Percentiles rank a stretch among this genome's conserved stretches.
phyloP scores from a whole-genome alignment of 2,113 vertebrate genomes.

The Cyanistes caeruleus region DNA sequence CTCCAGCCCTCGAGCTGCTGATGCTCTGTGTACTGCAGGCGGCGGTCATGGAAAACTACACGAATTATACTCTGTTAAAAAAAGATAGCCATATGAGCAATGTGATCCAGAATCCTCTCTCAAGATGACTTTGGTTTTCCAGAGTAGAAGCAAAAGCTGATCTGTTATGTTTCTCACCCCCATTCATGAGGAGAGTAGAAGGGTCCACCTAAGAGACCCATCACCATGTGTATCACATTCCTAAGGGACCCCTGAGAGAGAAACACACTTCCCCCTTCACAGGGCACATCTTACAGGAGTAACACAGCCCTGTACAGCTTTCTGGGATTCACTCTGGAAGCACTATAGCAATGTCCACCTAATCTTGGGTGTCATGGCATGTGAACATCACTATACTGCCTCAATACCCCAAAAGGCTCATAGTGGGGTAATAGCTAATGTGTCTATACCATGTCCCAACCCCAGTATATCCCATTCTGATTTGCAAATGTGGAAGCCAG shows the following conservation, averaged over 20 bases:
- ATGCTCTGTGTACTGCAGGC: slow-evolving; percentile 92
- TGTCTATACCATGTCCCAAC: not conserved
- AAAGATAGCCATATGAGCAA: not conserved
- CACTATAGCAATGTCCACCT: not conserved
- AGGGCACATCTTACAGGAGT: not conserved
- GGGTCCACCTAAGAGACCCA: slow-evolving; percentile 7
- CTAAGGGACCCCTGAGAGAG: not conserved
- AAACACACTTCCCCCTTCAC: not conserved
- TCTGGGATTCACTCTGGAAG: not conserved
- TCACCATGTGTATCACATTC: not conserved
- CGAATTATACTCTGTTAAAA: slow-evolving; percentile 88
- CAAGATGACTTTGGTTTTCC: slow-evolving; percentile 11
- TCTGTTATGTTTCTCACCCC: not conserved
- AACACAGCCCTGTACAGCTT: not conserved
- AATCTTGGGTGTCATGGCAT: not conserved
- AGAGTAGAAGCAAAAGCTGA: slow-evolving; percentile 15
- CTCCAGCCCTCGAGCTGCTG: slow-evolving; percentile 95
- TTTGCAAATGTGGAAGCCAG: not conserved
- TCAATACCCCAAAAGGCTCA: not conserved
- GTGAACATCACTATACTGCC: not conserved
- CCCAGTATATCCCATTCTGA: not conserved
- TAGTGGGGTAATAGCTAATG: not conserved
- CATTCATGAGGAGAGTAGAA: not conserved
- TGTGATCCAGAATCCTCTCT: not conserved
- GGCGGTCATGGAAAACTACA: slow-evolving; percentile 92